Evolutionary conservation across 2,888 invertebrate species (phyloP).

Genomic region (Altica lythri): DNA sequence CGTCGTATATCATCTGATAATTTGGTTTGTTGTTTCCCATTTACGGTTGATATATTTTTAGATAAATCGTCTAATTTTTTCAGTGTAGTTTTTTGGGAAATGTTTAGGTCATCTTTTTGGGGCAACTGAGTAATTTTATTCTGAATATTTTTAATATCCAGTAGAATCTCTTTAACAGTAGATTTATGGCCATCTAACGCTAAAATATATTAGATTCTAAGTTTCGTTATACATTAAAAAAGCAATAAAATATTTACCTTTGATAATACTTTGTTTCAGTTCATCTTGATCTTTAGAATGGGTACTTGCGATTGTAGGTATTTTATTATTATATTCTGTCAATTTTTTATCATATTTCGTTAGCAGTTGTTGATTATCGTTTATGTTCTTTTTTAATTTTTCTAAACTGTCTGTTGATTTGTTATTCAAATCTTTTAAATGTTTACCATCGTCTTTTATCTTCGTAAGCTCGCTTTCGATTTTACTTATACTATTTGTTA

Average conservation of each 20-base stretch:
- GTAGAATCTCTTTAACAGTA: conserved; percentile 43
- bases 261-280: conserved; percentile 51
- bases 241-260: conserved; percentile 45
- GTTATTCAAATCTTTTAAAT: conserved; percentile 56
- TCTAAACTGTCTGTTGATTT: conserved; percentile 58
- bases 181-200: conserved; percentile 50
- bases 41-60: too few relatives aligned
- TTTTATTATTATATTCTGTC: conserved; percentile 57
- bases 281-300: conserved; percentile 46
- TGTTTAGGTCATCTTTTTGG: conserved; percentile 60
- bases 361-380: conserved; percentile 62
- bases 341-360: conserved; percentile 64
- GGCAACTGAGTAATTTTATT: conserved; percentile 54
- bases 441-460: conserved; percentile 54
- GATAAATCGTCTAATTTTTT: too few relatives aligned
- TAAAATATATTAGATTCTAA: conserved; percentile 19
- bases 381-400: conserved; percentile 56
- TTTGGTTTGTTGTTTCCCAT: conserved; percentile 56
- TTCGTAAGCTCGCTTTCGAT: conserved; percentile 50
- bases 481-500: conserved; percentile 42
- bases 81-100: too few relatives aligned
- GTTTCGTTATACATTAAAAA: neutral
- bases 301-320: conserved; percentile 40
- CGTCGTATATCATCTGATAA: conserved; percentile 1
- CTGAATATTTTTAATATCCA: conserved; percentile 46